A percentile compares a stretch with the other conserved stretches of the same genome.
Conservation (phyloP, 2,797 vertebrate species). For the Enteromius argenteus region DNA sequence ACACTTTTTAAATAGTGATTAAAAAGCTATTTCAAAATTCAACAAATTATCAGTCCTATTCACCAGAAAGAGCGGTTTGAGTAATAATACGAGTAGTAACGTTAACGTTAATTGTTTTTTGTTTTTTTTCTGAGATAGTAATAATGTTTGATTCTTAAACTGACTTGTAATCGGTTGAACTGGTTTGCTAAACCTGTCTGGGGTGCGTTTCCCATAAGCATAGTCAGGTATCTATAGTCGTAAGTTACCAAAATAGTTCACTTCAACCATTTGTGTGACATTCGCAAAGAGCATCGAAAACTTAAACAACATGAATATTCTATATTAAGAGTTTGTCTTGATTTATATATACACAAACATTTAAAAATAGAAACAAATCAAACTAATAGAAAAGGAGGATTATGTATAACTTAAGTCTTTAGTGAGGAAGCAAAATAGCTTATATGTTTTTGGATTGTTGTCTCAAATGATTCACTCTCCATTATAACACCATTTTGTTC, state of each 20-base stretch:
- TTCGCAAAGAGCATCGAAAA: not conserved
- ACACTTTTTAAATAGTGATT: not conserved
- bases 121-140: not conserved
- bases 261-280: not conserved
- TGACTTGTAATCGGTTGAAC: not conserved
- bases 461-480: not conserved
- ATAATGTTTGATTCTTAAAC: not conserved
- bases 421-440: not conserved
- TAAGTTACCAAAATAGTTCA: not conserved
- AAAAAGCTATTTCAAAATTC: not conserved
- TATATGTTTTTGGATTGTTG: not conserved
- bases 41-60: not conserved
- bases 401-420: not conserved
- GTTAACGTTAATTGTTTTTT: no score
- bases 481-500: constrained; percentile 29
- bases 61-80: not conserved
- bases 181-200: not conserved
- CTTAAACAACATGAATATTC: not conserved
- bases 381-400: not conserved
- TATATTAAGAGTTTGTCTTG: not conserved
- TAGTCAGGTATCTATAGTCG: not conserved
- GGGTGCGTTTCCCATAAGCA: not conserved
- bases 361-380: not conserved
- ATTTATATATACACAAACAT: not conserved
- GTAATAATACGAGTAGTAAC: not conserved